Conservation (phyloP, 30 jellyfish, hydroid and myxozoan genomes). For the Hydractinia symbiolongicarpus region DNA sequence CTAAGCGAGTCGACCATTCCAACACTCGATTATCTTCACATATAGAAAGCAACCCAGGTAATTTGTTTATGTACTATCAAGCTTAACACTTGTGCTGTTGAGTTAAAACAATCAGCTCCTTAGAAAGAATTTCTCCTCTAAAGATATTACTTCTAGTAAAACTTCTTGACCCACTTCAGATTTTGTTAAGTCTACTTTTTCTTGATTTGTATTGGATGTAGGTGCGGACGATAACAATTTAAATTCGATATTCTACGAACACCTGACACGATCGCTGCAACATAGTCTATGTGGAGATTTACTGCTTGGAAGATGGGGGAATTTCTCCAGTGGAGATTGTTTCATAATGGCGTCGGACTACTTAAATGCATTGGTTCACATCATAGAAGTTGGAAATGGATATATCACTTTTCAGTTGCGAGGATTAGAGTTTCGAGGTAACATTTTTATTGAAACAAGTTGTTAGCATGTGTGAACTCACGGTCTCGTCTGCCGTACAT, state of each 20-base stretch:
- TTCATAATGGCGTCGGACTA: conserved; percentile 86
- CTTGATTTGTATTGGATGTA: conserved; percentile 11
- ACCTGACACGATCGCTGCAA: conserved; percentile 84
- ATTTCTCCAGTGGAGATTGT: conserved; percentile 92
- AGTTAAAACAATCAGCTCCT: background rate
- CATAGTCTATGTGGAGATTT: conserved; percentile 88
- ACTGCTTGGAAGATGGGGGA: conserved; percentile 94
- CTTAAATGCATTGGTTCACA: conserved; percentile 89
- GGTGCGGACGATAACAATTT: conserved; percentile 94
- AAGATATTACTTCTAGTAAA: background rate
- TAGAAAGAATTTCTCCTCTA: background rate
- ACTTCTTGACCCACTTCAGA: background rate
- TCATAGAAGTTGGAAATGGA: conserved; percentile 91
- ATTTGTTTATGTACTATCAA: background rate
- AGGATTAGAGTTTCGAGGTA: conserved; percentile 94
- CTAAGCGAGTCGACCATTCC: conserved; percentile 95
- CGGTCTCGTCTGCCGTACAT: too few species aligned
- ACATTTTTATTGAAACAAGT: background rate
- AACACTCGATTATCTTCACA: conserved; percentile 90
- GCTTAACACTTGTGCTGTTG: background rate
- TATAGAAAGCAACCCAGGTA: conserved; percentile 96
- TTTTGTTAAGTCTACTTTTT: background rate
- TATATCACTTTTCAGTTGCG: conserved; percentile 89
- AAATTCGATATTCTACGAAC: conserved; percentile 92
- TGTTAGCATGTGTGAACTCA: too few species aligned